These are phyloP conservation scores for Chrysomela aeneicollis DNA, from an alignment of 2,888 invertebrate genomes.

Conservation along the genomic window DNA sequence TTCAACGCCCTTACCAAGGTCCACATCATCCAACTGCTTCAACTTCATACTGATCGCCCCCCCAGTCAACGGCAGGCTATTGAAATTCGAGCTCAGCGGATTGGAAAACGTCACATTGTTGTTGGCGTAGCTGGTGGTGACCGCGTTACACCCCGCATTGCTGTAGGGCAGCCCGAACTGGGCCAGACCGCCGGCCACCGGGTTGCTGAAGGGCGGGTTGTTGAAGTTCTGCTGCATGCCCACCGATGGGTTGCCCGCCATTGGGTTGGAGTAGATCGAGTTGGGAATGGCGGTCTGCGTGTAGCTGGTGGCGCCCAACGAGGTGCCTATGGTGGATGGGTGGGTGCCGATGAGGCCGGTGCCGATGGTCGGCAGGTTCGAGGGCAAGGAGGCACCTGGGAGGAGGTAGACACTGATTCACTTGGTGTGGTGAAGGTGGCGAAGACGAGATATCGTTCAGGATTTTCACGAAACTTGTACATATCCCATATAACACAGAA, in stretches of 20 bases:
- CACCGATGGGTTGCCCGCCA: constrained; percentile 48
- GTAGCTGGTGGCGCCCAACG: constrained; percentile 64
- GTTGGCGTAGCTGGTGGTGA: constrained; percentile 55
- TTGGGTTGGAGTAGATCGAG: constrained; percentile 66
- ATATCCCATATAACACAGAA: too few species aligned
- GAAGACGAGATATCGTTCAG: too few species aligned
- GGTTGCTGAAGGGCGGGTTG: constrained; percentile 64
- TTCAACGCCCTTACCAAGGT: constrained; percentile 69
- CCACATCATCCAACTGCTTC: constrained; percentile 77
- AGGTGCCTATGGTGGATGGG: constrained; percentile 63
- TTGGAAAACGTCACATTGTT: constrained; percentile 71
- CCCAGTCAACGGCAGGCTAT: constrained; percentile 60
- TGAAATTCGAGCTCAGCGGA: constrained; percentile 68
- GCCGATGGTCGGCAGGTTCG: constrained; percentile 45
- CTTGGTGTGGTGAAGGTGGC: too few species aligned
- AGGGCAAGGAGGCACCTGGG: constrained; percentile 45
- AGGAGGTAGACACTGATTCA: constrained; percentile 11
- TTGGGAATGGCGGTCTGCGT: constrained; percentile 62
- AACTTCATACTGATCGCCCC: constrained; percentile 69
- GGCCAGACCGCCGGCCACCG: constrained; percentile 59
- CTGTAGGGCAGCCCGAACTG: constrained; percentile 61
- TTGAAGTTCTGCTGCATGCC: constrained; percentile 59
- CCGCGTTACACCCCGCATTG: constrained; percentile 50
- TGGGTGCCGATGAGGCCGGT: constrained; percentile 45
- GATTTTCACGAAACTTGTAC: too few species aligned